Base-by-base conservation (phyloP, 2,113 vertebrate species). In the Dipodomys stephensi region DNA sequence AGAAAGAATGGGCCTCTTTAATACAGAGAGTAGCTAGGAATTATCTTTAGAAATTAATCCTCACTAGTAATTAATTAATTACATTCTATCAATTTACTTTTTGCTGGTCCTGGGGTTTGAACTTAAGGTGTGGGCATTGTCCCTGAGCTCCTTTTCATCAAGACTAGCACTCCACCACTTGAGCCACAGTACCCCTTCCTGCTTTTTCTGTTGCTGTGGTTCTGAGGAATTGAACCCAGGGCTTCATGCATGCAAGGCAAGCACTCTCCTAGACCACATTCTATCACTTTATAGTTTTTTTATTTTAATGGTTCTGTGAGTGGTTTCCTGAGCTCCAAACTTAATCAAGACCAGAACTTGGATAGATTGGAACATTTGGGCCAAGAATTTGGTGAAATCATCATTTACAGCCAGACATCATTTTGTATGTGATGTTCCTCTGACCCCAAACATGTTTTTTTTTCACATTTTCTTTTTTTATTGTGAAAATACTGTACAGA, bases 401-500 rank as follows among this genome's bases (percentile, higher is more conserved):
- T 23, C 27, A 11, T 10, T 57, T 35, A 28, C 0, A 64, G 44
- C 4, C 16, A 35, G 7, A 5, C 13, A 39, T 20, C 7, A 0
- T 30, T 88, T 11, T 57, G 18, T 32, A 30, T 62, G 25, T 28
- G 16, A 27, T 5, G 44, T 18, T 30, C 20, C 7, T 73, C 20
- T 28, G 4, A 73, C 4, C 4, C 57, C 35, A n/a, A 4, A 13
- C 12, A 30, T 64, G 8, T 3, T 12, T 81, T 32, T 69, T n/a
- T n/a, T n/a, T n/a, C n/a, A n/a, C n/a, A n/a, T n/a, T n/a, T n/a
- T n/a, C n/a, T n/a, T n/a, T n/a, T n/a, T n/a, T n/a, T n/a, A n/a
- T n/a, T n/a, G n/a, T n/a, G n/a, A n/a, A n/a, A n/a, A n/a, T n/a
- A n/a, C n/a, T n/a, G n/a, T n/a, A n/a, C n/a, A n/a, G n/a, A n/a